These are phyloP conservation scores for Siniperca obscura DNA, from an alignment of 2,797 vertebrate species.

Conservation along the genomic window DNA sequence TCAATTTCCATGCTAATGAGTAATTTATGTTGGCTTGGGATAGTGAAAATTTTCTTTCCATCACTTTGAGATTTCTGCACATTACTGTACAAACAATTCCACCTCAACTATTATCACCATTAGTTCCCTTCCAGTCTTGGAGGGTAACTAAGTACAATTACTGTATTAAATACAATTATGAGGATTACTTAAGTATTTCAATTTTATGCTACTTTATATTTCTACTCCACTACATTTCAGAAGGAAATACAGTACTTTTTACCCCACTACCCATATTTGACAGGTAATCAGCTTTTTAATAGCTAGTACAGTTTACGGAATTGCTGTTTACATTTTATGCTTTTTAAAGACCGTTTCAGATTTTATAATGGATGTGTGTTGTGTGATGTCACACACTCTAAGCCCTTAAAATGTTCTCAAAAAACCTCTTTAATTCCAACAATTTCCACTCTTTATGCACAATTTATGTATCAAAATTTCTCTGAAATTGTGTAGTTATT, in stretches of 20 bases:
- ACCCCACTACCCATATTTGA: neutral
- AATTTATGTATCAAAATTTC: too few species aligned
- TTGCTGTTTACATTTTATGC: too few species aligned
- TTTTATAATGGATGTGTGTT: too few species aligned
- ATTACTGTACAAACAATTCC: conserved; percentile 13
- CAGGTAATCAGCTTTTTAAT: neutral
- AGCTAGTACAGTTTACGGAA: too few species aligned
- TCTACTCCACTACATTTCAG: too few species aligned
- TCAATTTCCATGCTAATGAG: conserved; percentile 23
- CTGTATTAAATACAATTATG: neutral
- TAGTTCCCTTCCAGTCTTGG: neutral
- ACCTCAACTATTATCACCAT: neutral
- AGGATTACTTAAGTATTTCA: neutral
- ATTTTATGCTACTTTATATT: neutral
- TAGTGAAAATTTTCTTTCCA: conserved; percentile 8
- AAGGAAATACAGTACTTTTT: too few species aligned
- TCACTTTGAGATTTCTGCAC: conserved; percentile 5
- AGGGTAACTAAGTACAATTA: neutral
- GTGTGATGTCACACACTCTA: too few species aligned
- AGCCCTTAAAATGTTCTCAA: too few species aligned
- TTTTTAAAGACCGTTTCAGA: too few species aligned
- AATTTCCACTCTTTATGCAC: too few species aligned
- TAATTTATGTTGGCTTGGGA: neutral
- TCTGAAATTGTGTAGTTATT: too few species aligned
- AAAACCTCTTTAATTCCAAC: too few species aligned